A percentile compares a stretch with the other conserved stretches of the same genome.
These are phyloP conservation scores for Ophiodon elongatus DNA, from an alignment of 2,113 vertebrate species.

Conservation along the genomic window DNA sequence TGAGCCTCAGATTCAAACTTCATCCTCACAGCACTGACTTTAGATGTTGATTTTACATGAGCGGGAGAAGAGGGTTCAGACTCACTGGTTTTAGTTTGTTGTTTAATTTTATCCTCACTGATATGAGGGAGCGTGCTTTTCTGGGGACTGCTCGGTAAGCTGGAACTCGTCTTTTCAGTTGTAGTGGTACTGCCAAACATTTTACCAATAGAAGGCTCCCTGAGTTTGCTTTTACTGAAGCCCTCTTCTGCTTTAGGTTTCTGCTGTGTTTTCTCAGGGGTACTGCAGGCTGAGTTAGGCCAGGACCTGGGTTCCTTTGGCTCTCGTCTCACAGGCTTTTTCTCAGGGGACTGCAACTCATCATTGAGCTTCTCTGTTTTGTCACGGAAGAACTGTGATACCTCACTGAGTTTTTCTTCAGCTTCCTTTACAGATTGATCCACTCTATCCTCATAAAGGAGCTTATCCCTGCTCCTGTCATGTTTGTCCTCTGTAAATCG, in stretches of 20 bases:
- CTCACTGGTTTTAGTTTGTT: slow-evolving; percentile 77
- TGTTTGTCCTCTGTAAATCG: slow-evolving; percentile 96
- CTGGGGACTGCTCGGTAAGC: slow-evolving; percentile 92
- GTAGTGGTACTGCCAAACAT: slow-evolving; percentile 80
- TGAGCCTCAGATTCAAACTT: slow-evolving; percentile 94
- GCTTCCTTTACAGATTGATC: slow-evolving; percentile 99
- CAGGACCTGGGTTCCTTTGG: slow-evolving; percentile 88
- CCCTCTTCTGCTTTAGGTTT: slow-evolving; percentile 83
- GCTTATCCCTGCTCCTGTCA: slow-evolving; percentile 96
- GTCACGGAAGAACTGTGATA: slow-evolving; percentile 99
- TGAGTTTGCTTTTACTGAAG: slow-evolving; percentile 86
- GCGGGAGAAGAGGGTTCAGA: slow-evolving; percentile 86
- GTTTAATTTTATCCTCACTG: slow-evolving; percentile 84
- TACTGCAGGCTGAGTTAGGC: slow-evolving; percentile 90
- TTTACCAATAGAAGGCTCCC: slow-evolving; percentile 81
- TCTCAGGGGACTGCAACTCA: slow-evolving; percentile 97
- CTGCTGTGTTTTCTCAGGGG: slow-evolving; percentile 90
- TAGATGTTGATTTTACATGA: slow-evolving; percentile 90
- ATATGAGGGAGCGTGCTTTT: slow-evolving; percentile 80
- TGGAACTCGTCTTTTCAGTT: slow-evolving; percentile 87
- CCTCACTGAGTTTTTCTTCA: slow-evolving; percentile 97
- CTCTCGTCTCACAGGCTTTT: slow-evolving; percentile 88
- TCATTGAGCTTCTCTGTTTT: slow-evolving; percentile 99
- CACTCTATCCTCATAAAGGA: slow-evolving; percentile 97
- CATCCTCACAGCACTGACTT: slow-evolving; percentile 91